These are phyloP conservation scores for Stenurella melanura DNA, from an alignment of 2,888 invertebrate species.

Conservation along the genomic window DNA sequence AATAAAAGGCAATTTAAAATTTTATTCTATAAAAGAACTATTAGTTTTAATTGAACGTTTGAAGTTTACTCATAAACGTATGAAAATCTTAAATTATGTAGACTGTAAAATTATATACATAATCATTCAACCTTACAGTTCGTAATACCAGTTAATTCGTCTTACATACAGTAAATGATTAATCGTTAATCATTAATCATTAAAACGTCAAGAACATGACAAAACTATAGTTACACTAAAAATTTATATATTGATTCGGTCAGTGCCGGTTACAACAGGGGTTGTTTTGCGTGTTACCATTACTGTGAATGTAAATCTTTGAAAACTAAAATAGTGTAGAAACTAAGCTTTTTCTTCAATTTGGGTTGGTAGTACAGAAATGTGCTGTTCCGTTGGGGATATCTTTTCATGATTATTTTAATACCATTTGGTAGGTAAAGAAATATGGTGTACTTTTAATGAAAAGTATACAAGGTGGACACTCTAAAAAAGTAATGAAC, in stretches of 20 bases:
- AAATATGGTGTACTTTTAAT: too few species aligned
- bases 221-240: constrained; percentile 24
- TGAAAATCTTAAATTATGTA: background rate
- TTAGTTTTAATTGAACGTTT: too few species aligned
- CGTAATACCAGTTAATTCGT: background rate
- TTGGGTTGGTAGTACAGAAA: background rate
- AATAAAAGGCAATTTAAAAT: too few species aligned
- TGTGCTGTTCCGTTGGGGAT: too few species aligned
- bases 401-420: too few species aligned
- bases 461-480: too few species aligned
- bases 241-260: constrained; percentile 18
- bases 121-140: background rate
- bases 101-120: background rate
- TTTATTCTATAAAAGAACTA: too few species aligned
- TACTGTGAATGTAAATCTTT: background rate
- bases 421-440: too few species aligned
- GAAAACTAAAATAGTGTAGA: background rate
- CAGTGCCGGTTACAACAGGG: background rate
- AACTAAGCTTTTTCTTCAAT: background rate
- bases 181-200: constrained; percentile 6
- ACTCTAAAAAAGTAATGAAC: too few species aligned
- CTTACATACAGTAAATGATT: constrained; percentile 1
- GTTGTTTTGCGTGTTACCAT: background rate
- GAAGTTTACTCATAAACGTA: too few species aligned
- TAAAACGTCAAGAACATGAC: constrained; percentile 24